These are phyloP conservation scores for Volucella zonaria DNA, from an alignment of 2,888 invertebrate genomes.

Conservation along the genomic window DNA sequence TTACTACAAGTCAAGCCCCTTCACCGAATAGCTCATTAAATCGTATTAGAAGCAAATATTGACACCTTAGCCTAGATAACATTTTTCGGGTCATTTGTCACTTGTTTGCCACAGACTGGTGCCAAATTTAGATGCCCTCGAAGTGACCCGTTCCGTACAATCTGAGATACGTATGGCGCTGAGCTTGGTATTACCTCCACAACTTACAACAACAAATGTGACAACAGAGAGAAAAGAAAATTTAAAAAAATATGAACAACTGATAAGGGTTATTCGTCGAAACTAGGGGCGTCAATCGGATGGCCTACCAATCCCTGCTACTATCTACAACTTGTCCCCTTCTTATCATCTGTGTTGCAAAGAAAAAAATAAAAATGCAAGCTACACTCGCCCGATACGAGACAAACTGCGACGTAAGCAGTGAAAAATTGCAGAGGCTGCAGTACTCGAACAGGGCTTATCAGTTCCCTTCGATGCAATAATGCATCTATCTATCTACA, in stretches of 20 bases:
- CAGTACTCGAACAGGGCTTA: background rate
- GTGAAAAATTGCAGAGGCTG: background rate
- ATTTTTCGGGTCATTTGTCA: too few species aligned
- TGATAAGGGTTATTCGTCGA: background rate
- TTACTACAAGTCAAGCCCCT: too few species aligned
- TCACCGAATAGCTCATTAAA: too few species aligned
- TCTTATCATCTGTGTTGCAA: background rate
- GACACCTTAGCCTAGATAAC: too few species aligned
- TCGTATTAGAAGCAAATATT: too few species aligned
- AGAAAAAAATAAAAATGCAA: background rate
- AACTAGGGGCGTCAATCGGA: slow-evolving; percentile 38
- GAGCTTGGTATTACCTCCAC: too few species aligned
- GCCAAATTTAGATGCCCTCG: too few species aligned
- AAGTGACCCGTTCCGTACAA: too few species aligned
- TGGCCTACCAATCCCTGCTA: background rate
- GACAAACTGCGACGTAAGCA: background rate
- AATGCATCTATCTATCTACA: background rate
- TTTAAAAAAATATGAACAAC: background rate
- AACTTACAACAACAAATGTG: too few species aligned
- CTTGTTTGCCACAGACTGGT: too few species aligned
- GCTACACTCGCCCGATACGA: background rate
- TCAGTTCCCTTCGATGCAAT: background rate
- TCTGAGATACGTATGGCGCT: too few species aligned
- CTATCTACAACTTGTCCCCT: background rate
- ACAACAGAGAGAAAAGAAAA: too few species aligned